These are phyloP conservation scores for Catostomus latipinnis DNA, from an alignment of 2,797 vertebrate species.

Conservation along the genomic window DNA sequence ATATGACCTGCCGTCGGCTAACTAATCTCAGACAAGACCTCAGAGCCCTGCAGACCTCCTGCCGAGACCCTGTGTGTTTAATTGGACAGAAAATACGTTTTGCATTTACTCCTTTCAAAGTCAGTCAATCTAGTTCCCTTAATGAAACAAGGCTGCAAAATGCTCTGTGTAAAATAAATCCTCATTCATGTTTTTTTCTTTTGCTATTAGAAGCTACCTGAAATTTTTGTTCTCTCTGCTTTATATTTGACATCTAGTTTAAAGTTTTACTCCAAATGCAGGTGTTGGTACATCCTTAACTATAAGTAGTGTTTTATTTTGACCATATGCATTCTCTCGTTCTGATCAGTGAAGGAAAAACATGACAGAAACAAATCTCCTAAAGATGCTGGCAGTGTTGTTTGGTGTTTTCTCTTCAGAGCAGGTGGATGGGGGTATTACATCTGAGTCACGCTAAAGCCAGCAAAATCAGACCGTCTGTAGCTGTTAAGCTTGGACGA, in stretches of 20 bases:
- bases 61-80: not conserved
- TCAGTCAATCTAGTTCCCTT: too few species aligned
- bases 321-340: conserved; percentile 8
- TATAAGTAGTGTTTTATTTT: not conserved
- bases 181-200: too few species aligned
- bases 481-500: not conserved
- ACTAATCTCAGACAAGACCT: conserved; percentile 20
- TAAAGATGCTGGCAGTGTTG: conserved; percentile 21
- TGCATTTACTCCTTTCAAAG: too few species aligned
- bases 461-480: conserved; percentile 20
- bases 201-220: too few species aligned
- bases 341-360: not conserved
- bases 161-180: too few species aligned
- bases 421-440: conserved; percentile 44
- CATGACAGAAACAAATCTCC: conserved; percentile 20
- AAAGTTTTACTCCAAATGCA: not conserved
- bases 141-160: too few species aligned
- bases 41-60: not conserved
- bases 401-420: not conserved
- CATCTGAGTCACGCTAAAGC: conserved; percentile 49
- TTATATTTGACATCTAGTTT: too few species aligned
- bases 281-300: not conserved
- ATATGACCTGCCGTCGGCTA: conserved; percentile 32
- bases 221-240: too few species aligned
- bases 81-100: too few species aligned